These are phyloP conservation scores for Pseudopipra pipra DNA, from an alignment of 2,113 vertebrate genomes.

Conservation along the genomic window DNA sequence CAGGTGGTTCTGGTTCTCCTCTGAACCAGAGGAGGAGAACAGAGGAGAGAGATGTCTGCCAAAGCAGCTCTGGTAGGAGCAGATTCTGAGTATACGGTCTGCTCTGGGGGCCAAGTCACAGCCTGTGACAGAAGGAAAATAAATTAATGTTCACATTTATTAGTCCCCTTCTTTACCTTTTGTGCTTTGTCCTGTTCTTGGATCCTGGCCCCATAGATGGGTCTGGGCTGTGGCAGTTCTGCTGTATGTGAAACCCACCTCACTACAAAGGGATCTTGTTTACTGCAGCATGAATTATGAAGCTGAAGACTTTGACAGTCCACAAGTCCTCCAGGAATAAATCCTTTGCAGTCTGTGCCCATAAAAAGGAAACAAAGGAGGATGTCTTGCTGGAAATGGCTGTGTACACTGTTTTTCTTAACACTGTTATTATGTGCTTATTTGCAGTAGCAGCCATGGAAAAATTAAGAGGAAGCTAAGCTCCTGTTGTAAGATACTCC, in stretches of 20 bases:
- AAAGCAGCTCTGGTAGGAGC: conserved; percentile 27
- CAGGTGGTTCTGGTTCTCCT: not conserved
- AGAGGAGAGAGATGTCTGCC: not conserved
- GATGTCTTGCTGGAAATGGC: not conserved
- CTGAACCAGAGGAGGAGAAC: conserved; percentile 23
- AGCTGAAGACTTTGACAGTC: not conserved
- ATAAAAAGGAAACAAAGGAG: not conserved
- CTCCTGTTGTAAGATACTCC: not conserved
- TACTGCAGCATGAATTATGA: not conserved
- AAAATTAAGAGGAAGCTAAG: not conserved
- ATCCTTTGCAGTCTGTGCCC: not conserved
- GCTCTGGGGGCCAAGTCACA: conserved; percentile 1
- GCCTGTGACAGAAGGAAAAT: conserved; percentile 60
- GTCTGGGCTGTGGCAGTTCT: not conserved
- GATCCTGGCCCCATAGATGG: not conserved
- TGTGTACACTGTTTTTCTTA: not conserved
- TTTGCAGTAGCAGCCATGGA: not conserved
- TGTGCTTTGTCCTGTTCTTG: not conserved
- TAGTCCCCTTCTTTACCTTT: conserved; percentile 27
- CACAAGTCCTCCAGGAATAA: not conserved
- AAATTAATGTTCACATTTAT: conserved; percentile 73
- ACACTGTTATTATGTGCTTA: not conserved
- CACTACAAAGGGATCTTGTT: not conserved
- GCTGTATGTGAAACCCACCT: not conserved
- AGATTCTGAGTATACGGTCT: conserved; percentile 17